Conservation (phyloP, 2,888 invertebrate species). For the Hirtodrosophila cameraria region DNA sequence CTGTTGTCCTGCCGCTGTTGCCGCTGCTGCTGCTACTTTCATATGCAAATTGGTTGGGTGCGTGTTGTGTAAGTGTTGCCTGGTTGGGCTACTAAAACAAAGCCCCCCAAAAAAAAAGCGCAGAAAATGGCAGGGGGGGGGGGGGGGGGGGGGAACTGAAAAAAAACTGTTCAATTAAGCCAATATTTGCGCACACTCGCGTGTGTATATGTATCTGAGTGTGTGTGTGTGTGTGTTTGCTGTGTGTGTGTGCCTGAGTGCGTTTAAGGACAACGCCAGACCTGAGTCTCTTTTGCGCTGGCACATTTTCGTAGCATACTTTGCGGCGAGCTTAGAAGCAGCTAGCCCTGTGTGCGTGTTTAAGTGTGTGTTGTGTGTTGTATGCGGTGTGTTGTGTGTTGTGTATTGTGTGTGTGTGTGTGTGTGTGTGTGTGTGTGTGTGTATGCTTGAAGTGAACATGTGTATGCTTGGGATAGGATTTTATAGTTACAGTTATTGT, state of each 20-base stretch:
- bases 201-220: slow-evolving; percentile 18
- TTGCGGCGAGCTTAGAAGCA: slow-evolving; percentile 54
- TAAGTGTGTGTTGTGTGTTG: slow-evolving; percentile 1
- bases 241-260: slow-evolving; percentile 17
- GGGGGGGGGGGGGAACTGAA: neutral
- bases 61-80: slow-evolving; percentile 46
- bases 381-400: slow-evolving; percentile 9
- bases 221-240: slow-evolving; percentile 7
- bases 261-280: slow-evolving; percentile 33
- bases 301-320: slow-evolving; percentile 62
- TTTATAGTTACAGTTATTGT: too few species aligned
- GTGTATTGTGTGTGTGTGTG: neutral
- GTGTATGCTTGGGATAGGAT: slow-evolving; percentile 29
- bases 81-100: slow-evolving; percentile 41
- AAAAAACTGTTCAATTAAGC: slow-evolving; percentile 72
- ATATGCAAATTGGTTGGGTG: slow-evolving; percentile 68
- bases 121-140: slow-evolving; percentile 1
- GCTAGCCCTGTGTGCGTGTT: slow-evolving; percentile 8
- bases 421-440: slow-evolving; percentile 7
- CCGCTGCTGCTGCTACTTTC: slow-evolving; percentile 36
- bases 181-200: slow-evolving; percentile 77
- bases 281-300: slow-evolving; percentile 48
- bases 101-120: slow-evolving; percentile 6
- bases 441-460: too few species aligned
- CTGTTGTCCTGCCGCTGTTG: slow-evolving; percentile 3